Percentiles rank a stretch among this genome's conserved stretches.
These are phyloP conservation scores for Nebria brevicollis DNA, from an alignment of 2,888 invertebrate genomes.

Conservation along the genomic window DNA sequence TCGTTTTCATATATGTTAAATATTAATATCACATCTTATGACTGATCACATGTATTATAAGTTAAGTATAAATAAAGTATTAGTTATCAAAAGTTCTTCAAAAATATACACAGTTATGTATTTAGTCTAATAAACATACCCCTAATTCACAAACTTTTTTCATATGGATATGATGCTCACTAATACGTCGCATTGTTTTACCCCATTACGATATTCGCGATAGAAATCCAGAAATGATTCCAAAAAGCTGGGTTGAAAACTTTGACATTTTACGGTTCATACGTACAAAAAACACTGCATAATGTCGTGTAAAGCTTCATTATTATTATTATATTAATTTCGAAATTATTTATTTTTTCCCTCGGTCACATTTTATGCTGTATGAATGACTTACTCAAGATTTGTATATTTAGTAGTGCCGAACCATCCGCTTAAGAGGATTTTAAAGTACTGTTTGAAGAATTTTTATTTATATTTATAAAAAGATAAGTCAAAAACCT, in stretches of 20 bases:
- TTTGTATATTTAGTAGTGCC: too few species aligned
- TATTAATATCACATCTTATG: constrained; percentile 4
- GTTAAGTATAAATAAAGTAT: neutral
- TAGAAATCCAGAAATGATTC: constrained; percentile 10
- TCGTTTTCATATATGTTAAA: neutral
- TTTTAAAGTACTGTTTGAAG: too few species aligned
- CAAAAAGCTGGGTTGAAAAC: constrained; percentile 20
- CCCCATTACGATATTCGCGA: neutral
- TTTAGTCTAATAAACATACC: constrained; percentile 21
- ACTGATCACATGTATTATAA: neutral
- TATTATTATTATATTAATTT: too few species aligned
- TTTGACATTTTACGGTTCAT: neutral
- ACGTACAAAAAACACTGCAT: neutral
- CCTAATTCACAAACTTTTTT: constrained; percentile 9
- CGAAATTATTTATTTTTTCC: too few species aligned
- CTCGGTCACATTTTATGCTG: too few species aligned
- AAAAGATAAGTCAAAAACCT: too few species aligned
- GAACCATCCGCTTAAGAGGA: too few species aligned
- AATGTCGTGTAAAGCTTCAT: neutral
- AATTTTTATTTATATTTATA: too few species aligned
- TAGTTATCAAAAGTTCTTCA: too few species aligned
- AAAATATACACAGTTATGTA: too few species aligned
- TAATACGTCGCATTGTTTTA: constrained; percentile 7
- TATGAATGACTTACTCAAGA: too few species aligned
- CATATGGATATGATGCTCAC: constrained; percentile 23